Evolutionary conservation across 2,113 vertebrate genomes (phyloP).

Genomic region (Pygathrix nemaeus): DNA sequence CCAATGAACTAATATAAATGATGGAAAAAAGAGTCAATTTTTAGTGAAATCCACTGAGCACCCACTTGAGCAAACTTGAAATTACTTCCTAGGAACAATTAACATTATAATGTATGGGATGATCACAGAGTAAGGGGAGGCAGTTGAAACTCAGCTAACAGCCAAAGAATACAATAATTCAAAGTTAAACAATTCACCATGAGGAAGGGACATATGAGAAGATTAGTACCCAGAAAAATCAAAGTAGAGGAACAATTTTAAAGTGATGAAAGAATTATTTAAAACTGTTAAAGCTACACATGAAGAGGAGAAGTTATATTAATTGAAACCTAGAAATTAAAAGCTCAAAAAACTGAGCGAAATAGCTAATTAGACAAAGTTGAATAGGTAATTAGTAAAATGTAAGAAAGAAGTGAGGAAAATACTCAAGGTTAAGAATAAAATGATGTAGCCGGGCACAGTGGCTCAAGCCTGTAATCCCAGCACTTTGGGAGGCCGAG

Average conservation of each 20-base stretch:
- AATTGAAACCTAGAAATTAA: neutral
- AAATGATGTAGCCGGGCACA: neutral
- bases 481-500: too few species aligned
- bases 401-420: neutral
- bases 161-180: neutral
- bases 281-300: neutral
- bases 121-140: too few species aligned
- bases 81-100: neutral
- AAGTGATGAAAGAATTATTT: neutral
- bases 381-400: neutral
- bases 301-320: neutral
- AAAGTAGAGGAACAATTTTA: neutral
- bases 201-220: neutral
- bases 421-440: neutral
- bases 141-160: neutral
- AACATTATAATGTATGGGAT: neutral
- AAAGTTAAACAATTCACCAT: neutral
- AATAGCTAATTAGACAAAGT: neutral
- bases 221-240: neutral
- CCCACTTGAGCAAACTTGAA: neutral
- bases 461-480: too few species aligned
- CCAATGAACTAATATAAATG: neutral
- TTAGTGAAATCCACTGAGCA: neutral
- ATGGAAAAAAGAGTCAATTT: neutral
- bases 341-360: neutral